Evolutionary conservation across 2,888 invertebrate species (phyloP), one percentile per base, ranked within the genome.

Genomic region (Melangyna quadrimaculata): DNA sequence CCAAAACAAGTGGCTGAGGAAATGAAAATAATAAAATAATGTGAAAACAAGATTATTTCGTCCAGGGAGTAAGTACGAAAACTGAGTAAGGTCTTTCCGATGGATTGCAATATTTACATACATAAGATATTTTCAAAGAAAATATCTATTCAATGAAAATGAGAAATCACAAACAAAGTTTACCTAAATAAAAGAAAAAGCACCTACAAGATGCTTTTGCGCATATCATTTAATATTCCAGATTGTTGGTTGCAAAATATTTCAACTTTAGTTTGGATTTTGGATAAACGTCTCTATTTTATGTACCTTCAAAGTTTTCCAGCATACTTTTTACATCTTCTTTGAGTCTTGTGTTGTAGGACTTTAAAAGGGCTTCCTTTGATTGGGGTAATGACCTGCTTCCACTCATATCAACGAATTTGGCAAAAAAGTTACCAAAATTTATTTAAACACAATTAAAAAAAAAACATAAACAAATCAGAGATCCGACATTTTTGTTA

Each of bases 281-380:
- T 0, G 43, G n/a, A 17, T 7, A 4, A 17, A 48, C 12, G 24
- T 6, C 5, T 12, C 0, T 55, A 55, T 4, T 55, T 1, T 6
- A 14, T n/a, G 6, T 86, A 96, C 98, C 98, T 94, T 97, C 96
- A 92, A 98, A 99, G 92, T 99, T 99, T 92, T 99, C 99, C 72
- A 98, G 93, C 97, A 99, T 98, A 88, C 98, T 98, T 92, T 97
- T 98, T 0, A 99, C 97, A 93, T 98, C 99, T 92, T 99, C 98
- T 92, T 98, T 98, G 59, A 99, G 93, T 79, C 98, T 94, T 19
- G 97, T 97, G 83, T 98, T 96, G 92, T 99, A 99, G 0, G 98
- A 98, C 93, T 98, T 98, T 12, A 99, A 92, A 37, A 98, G 93
- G 14, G 98, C 98, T 93, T 99, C 98, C 92, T 99, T 99, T 87